Base-by-base conservation (phyloP, 2,888 invertebrate species). In the Thera britannica region DNA sequence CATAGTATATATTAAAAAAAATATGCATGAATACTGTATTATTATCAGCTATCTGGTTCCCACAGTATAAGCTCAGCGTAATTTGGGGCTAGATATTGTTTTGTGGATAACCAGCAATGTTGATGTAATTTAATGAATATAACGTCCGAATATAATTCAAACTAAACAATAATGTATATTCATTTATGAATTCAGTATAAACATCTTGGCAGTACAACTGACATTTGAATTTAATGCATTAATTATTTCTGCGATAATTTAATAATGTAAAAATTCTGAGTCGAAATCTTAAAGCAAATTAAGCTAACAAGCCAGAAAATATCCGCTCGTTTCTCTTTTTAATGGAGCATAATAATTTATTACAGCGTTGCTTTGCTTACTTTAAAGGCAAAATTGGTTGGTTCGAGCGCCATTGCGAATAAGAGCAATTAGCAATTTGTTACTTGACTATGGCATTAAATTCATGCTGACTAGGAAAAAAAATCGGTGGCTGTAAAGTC, bases 321-420 rank as follows among this genome's bases (percentile, higher is more conserved):
- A 70, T 72, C 68, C 60, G 67, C 71, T 70, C 72, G 67, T 77
- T 79, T 81, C 80, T 80, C 78, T 77, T 81, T 83, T 81, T 83
- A 86, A 84, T 83, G 81, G 84, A 79, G 77, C 74, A 72, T 77
- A 75, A 69, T 78, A 79, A 83, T 83, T 84, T 77, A 82, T 78
- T 73, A 77, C 75, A 71, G 76, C 70, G 72, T 72, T 78, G 68
- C 64, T 70, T 71, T 76, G 76, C 65, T 76, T 75, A 77, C 65
- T 75, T 75, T 62, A 67, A 63, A 72, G 58, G 74, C 70, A 68
- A 72, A 66, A 60, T 60, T 59, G 48, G 35, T 66, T 66, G 58
- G 57, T 23, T 60, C 55, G 8, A 57, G 59, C 44, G 38, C n/a
- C 41, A 64, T 58, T 48, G 55, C 48, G 49, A 65, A 58, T 41